phyloP scores from a whole-genome alignment of 2,113 vertebrate genomes.

The Prolemur simus region DNA sequence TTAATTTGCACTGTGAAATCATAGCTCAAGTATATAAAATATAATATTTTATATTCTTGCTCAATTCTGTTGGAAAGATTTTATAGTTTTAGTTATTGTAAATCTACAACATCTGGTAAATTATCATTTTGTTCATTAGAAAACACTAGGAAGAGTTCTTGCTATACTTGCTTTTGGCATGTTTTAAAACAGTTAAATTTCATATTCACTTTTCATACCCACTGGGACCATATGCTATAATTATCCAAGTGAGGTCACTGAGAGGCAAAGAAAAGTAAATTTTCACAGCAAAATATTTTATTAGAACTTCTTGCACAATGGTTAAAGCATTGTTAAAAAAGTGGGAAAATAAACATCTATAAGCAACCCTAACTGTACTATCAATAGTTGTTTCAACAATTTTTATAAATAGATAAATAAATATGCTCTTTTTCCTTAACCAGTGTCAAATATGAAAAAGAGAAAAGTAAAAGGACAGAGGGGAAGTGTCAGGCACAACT shows the following conservation, averaged over 20 bases:
- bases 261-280: constrained; percentile 60
- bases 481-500: background rate
- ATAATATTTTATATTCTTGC: constrained; percentile 8
- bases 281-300: constrained; percentile 17
- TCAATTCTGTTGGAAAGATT: constrained; percentile 51
- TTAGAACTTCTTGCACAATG: background rate
- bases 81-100: constrained; percentile 69
- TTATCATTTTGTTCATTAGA: constrained; percentile 75
- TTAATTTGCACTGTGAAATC: constrained; percentile 13
- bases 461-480: background rate
- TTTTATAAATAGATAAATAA: constrained; percentile 25
- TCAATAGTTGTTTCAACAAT: background rate
- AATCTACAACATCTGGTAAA: constrained; percentile 73
- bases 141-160: constrained; percentile 62
- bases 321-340: background rate
- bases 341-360: background rate
- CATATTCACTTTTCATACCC: constrained; percentile 53
- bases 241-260: constrained; percentile 67
- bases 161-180: constrained; percentile 67
- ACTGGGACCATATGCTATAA: constrained; percentile 63
- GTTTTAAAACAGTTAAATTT: constrained; percentile 70
- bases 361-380: background rate
- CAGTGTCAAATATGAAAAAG: background rate
- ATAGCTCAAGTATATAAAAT: constrained; percentile 32
- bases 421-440: background rate